A percentile compares a stretch with the other conserved stretches of the same genome.
phyloP scores from a whole-genome alignment of 2,113 vertebrate species.

The Eptesicus fuscus region DNA sequence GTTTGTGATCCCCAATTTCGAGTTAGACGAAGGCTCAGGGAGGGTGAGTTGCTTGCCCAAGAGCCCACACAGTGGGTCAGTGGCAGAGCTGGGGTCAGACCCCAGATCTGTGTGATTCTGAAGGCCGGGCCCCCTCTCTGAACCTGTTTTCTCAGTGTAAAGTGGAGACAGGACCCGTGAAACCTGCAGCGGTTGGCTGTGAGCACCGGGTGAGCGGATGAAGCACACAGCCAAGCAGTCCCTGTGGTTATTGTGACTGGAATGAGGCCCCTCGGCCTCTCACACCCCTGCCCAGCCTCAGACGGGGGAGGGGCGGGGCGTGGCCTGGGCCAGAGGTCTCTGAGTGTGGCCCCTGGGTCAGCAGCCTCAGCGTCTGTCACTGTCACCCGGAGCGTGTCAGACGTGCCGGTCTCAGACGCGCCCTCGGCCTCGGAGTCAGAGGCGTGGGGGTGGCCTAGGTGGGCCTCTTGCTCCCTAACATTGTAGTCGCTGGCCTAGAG shows the following conservation, averaged over 20 bases:
- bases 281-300: not conserved
- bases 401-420: not conserved
- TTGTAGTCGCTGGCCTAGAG: not conserved
- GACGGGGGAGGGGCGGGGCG: not conserved
- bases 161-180: not conserved
- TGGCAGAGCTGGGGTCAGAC: not conserved
- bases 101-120: not conserved
- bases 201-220: not conserved
- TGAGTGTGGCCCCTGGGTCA: too few species aligned
- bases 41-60: not conserved
- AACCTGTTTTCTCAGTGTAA: not conserved
- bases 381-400: not conserved
- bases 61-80: not conserved
- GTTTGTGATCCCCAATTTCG: not conserved
- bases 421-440: not conserved
- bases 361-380: too few species aligned
- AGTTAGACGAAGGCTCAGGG: not conserved
- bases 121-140: not conserved
- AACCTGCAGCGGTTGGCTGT: rapidly evolving
- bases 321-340: not conserved
- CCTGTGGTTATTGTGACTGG: not conserved
- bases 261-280: not conserved
- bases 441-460: not conserved
- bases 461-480: not conserved
- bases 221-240: not conserved